A percentile compares a stretch with the other conserved stretches of the same genome.
phyloP scores from a whole-genome alignment of 2,797 vertebrate species.

The Anabacerthia variegaticeps region DNA sequence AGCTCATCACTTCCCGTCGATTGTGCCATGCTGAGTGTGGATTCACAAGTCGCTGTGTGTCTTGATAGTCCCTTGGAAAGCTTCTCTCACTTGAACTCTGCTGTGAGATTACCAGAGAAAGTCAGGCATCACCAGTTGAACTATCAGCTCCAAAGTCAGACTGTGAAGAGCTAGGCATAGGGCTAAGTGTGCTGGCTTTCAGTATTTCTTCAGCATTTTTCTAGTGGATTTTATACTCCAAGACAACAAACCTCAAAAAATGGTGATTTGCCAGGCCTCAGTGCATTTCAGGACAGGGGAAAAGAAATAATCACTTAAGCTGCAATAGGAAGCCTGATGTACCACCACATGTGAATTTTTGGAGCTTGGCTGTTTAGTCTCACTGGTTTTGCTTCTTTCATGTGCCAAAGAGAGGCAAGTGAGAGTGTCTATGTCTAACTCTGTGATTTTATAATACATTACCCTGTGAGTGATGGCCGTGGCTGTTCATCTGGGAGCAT shows the following conservation, averaged over 20 bases:
- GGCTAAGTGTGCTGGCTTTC: not conserved
- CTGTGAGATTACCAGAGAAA: not conserved
- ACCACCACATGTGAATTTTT: not conserved
- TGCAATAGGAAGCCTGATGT: not conserved
- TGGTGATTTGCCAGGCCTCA: not conserved
- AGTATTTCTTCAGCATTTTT: not conserved
- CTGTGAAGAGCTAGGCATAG: not conserved
- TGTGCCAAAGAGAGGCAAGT: not conserved
- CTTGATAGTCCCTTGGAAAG: not conserved
- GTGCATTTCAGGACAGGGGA: not conserved
- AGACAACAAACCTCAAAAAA: not conserved
- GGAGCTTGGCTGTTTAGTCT: not conserved
- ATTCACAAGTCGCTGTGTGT: not conserved
- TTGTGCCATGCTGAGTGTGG: not conserved
- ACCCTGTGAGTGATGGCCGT: not conserved
- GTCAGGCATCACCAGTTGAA: not conserved
- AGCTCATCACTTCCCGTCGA: not conserved
- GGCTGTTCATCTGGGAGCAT: not conserved
- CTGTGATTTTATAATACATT: not conserved
- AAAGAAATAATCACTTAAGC: not conserved
- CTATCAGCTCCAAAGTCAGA: not conserved
- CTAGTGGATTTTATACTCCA: not conserved
- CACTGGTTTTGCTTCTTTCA: not conserved
- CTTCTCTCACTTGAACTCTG: not conserved
- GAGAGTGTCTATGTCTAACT: not conserved